Evolutionary conservation across 2,797 vertebrate genomes (phyloP).

Genomic region (Onychomys torridus): DNA sequence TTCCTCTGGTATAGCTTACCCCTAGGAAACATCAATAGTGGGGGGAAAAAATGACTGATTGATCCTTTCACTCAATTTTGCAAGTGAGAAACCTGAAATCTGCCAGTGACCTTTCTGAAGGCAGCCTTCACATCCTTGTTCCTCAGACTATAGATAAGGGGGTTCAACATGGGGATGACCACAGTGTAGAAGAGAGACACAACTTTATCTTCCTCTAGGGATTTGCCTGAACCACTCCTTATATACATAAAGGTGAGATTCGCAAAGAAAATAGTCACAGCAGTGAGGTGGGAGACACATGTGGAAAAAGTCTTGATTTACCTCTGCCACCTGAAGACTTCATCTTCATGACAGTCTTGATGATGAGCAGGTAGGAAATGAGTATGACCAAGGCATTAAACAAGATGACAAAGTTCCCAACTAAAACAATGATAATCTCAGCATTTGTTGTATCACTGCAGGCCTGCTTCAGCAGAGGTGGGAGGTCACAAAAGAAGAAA

Average conservation of each 20-base stretch:
- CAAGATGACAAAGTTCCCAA: slow-evolving; percentile 69
- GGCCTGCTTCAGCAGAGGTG: slow-evolving; percentile 77
- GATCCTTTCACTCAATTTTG: neutral
- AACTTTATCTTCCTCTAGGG: slow-evolving; percentile 68
- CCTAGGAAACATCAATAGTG: neutral
- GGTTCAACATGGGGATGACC: slow-evolving; percentile 76
- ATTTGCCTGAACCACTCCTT: slow-evolving; percentile 33
- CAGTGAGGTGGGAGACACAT: slow-evolving; percentile 75
- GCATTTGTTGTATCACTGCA: slow-evolving; percentile 76
- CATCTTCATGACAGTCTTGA: slow-evolving; percentile 60
- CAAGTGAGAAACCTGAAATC: neutral
- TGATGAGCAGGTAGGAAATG: slow-evolving; percentile 76
- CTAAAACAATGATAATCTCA: slow-evolving; percentile 65
- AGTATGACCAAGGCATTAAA: slow-evolving; percentile 68
- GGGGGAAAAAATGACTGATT: neutral
- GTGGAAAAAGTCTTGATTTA: slow-evolving; percentile 79
- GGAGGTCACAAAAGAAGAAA: slow-evolving; percentile 86
- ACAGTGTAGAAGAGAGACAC: slow-evolving; percentile 76
- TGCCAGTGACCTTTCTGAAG: slow-evolving; percentile 53
- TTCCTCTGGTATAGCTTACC: neutral
- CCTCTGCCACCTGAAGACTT: slow-evolving; percentile 60
- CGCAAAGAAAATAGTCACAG: slow-evolving; percentile 77
- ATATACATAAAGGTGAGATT: slow-evolving; percentile 78
- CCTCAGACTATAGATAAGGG: slow-evolving; percentile 80
- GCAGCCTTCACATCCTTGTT: slow-evolving; percentile 73